phyloP scores from a whole-genome alignment of 1,140 invertebrate genomes.

The Mamestra configurata region DNA sequence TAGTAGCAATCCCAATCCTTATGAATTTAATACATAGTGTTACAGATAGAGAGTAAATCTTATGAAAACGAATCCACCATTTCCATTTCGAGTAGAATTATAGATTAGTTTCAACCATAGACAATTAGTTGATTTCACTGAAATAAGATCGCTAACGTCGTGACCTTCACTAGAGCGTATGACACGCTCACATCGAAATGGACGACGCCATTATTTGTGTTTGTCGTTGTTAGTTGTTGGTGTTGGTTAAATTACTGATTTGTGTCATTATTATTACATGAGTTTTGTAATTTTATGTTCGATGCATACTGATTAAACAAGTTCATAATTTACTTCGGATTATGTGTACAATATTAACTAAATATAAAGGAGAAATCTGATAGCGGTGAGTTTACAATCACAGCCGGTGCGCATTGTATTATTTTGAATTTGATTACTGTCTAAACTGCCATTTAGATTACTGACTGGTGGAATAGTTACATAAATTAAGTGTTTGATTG shows the following conservation, averaged over 20 bases:
- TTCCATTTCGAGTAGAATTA: too few species aligned
- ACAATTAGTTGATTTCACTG: neutral
- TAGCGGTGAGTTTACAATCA: slow-evolving; percentile 43
- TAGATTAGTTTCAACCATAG: neutral
- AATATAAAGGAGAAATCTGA: slow-evolving; percentile 4
- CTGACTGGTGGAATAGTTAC: neutral
- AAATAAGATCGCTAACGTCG: neutral
- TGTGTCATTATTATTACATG: neutral
- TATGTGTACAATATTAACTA: slow-evolving; percentile 26
- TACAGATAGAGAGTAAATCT: too few species aligned
- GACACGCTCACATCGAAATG: slow-evolving; percentile 6
- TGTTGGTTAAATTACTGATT: neutral
- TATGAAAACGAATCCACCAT: too few species aligned
- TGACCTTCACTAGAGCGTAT: neutral
- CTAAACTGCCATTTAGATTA: neutral
- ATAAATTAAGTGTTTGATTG: neutral
- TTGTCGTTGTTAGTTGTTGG: slow-evolving; percentile 5
- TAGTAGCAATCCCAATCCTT: too few species aligned
- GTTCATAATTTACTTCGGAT: neutral
- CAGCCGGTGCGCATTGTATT: slow-evolving; percentile 22
- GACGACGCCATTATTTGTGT: slow-evolving; percentile 43
- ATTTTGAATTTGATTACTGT: neutral
- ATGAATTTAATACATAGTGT: too few species aligned
- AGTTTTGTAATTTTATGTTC: neutral
- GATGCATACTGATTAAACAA: neutral